Percentiles rank a stretch among this genome's conserved stretches.
phyloP scores from a whole-genome alignment of 2,888 invertebrate species.

The Drosophila cognata region DNA sequence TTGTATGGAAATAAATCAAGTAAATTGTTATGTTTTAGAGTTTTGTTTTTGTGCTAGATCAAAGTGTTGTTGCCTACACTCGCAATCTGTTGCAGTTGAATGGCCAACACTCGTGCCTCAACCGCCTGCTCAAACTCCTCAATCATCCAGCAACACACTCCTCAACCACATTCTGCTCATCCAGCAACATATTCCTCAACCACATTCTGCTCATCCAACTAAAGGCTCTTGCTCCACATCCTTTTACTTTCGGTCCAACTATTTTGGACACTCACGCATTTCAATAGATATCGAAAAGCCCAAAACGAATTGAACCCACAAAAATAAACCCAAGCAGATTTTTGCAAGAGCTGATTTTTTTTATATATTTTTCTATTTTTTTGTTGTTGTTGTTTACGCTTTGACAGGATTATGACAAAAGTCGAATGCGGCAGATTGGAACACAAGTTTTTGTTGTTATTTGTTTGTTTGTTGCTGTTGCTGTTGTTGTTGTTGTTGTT shows the following conservation, averaged over 20 bases:
- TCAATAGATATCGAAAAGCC: constrained; percentile 9
- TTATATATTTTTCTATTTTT: background rate
- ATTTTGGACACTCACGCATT: constrained; percentile 29
- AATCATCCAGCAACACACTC: background rate
- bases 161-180: too few species aligned
- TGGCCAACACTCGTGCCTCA: constrained; percentile 1
- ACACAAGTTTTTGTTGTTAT: constrained; percentile 26
- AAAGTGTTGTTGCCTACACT: constrained; percentile 30
- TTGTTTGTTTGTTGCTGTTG: constrained; percentile 11
- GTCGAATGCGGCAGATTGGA: constrained; percentile 60
- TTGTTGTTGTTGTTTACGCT: constrained; percentile 74
- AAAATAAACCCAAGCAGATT: constrained; percentile 18
- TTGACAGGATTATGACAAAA: constrained; percentile 79
- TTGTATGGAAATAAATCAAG: background rate
- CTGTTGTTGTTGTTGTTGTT: constrained; percentile 16
- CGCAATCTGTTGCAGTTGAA: constrained; percentile 39
- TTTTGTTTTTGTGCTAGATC: constrained; percentile 38
- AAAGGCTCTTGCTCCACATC: background rate
- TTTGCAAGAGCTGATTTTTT: constrained; percentile 35
- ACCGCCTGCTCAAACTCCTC: background rate
- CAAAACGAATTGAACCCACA: constrained; percentile 37
- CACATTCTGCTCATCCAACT: background rate
- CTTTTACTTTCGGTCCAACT: background rate
- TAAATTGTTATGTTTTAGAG: background rate
- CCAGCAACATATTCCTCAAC: background rate